These are phyloP conservation scores for Phocides pigmalion DNA, from an alignment of 1,140 invertebrate genomes.

Conservation along the genomic window DNA sequence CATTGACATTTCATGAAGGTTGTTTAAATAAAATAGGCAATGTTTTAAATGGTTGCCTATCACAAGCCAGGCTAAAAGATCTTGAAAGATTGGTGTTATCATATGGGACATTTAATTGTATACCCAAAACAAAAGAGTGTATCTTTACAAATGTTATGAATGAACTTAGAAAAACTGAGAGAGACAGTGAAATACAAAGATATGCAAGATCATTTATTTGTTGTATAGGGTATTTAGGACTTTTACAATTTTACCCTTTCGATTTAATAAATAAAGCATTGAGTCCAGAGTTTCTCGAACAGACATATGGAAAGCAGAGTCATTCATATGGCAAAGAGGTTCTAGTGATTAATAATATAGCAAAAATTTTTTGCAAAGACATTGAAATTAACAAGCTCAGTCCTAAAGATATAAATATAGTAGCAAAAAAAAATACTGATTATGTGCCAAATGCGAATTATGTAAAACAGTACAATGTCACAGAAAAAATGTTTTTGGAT, in stretches of 20 bases:
- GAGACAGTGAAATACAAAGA: slow-evolving; percentile 73
- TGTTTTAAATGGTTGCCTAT: slow-evolving; percentile 50
- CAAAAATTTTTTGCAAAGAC: slow-evolving; percentile 85
- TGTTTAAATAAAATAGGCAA: slow-evolving; percentile 65
- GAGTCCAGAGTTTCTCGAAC: slow-evolving; percentile 68
- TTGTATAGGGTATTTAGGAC: slow-evolving; percentile 79
- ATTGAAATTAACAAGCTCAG: slow-evolving; percentile 76
- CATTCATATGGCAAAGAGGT: slow-evolving; percentile 79
- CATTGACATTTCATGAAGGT: slow-evolving; percentile 70
- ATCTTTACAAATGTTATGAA: slow-evolving; percentile 79
- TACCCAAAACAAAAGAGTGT: slow-evolving; percentile 70
- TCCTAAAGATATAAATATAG: slow-evolving; percentile 56
- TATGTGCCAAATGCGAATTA: slow-evolving; percentile 78
- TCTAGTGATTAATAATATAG: slow-evolving; percentile 81
- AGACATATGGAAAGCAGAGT: slow-evolving; percentile 71
- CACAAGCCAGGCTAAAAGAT: slow-evolving; percentile 85
- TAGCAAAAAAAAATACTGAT: slow-evolving; percentile 82
- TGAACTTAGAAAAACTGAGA: slow-evolving; percentile 79
- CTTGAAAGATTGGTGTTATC: slow-evolving; percentile 85
- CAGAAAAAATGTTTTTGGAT: slow-evolving; percentile 80
- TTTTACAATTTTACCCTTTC: slow-evolving; percentile 79
- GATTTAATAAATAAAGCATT: slow-evolving; percentile 82
- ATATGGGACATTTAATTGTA: slow-evolving; percentile 82
- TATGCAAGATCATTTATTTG: slow-evolving; percentile 76
- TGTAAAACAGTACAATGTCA: slow-evolving; percentile 69